These are phyloP conservation scores for Tarsius wallacei DNA, from an alignment of 2,797 vertebrate genomes.

Conservation along the genomic window DNA sequence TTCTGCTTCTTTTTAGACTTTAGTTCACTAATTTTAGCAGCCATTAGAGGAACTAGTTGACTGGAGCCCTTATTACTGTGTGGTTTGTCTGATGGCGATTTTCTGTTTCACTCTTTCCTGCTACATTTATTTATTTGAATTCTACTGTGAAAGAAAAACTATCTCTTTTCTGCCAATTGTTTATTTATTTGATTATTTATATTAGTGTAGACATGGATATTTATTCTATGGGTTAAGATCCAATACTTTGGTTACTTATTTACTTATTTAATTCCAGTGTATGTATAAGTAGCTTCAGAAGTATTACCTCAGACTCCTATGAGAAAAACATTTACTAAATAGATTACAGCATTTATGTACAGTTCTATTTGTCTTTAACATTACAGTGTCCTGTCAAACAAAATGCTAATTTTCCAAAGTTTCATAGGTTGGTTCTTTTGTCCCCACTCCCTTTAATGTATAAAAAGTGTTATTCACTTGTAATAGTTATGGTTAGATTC, in stretches of 20 bases:
- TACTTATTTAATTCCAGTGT: not conserved
- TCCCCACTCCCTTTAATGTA: not conserved
- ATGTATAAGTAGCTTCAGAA: not conserved
- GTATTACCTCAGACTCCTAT: not conserved
- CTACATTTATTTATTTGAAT: constrained; percentile 31
- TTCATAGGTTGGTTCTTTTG: constrained; percentile 1
- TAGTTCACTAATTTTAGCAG: not conserved
- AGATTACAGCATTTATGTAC: not conserved
- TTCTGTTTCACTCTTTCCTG: not conserved
- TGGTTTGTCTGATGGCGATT: not conserved
- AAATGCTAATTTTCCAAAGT: constrained; percentile 42
- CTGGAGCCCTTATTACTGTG: not conserved
- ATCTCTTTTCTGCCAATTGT: not conserved
- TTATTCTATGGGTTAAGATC: constrained; percentile 33
- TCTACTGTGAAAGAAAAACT: not conserved
- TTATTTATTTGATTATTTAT: constrained; percentile 25
- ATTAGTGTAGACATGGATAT: not conserved
- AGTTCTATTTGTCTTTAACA: constrained; percentile 17
- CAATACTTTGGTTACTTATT: not conserved
- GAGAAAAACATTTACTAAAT: constrained; percentile 17
- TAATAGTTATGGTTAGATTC: not conserved
- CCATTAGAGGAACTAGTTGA: not conserved
- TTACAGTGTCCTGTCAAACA: constrained; percentile 15
- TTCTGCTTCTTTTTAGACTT: not conserved
- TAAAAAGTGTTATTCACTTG: not conserved